Conservation (phyloP, 2,797 vertebrate genomes). For the Erethizon dorsatum region DNA sequence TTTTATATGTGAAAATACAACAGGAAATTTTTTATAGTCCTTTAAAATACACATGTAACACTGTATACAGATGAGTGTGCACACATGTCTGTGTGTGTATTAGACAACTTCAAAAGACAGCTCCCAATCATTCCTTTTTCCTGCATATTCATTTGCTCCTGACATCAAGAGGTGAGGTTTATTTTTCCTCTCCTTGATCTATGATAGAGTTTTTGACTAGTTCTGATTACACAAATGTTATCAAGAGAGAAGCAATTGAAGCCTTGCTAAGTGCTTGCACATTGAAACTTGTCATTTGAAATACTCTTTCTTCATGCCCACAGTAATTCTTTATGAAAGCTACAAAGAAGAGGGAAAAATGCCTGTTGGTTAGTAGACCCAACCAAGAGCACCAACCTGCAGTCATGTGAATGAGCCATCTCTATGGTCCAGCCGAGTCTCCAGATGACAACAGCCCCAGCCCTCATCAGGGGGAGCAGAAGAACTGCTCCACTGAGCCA, state of each 20-base stretch:
- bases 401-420: background rate
- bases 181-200: background rate
- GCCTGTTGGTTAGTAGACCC: background rate
- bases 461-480: background rate
- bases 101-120: background rate
- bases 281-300: background rate
- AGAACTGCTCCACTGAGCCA: background rate
- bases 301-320: background rate
- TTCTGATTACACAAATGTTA: background rate
- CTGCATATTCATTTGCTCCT: background rate
- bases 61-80: background rate
- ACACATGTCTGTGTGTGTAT: background rate
- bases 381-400: background rate
- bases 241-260: background rate
- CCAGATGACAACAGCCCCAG: background rate
- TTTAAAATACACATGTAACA: slow-evolving; percentile 11
- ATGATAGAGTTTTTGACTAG: background rate
- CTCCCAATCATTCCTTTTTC: background rate
- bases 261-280: background rate
- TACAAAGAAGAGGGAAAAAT: background rate
- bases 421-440: background rate
- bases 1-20: slow-evolving; percentile 10
- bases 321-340: slow-evolving; percentile 21
- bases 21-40: background rate
- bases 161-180: background rate